These are phyloP conservation scores for Phataginus tricuspis DNA, from an alignment of 2,797 vertebrate species.

Conservation along the genomic window DNA sequence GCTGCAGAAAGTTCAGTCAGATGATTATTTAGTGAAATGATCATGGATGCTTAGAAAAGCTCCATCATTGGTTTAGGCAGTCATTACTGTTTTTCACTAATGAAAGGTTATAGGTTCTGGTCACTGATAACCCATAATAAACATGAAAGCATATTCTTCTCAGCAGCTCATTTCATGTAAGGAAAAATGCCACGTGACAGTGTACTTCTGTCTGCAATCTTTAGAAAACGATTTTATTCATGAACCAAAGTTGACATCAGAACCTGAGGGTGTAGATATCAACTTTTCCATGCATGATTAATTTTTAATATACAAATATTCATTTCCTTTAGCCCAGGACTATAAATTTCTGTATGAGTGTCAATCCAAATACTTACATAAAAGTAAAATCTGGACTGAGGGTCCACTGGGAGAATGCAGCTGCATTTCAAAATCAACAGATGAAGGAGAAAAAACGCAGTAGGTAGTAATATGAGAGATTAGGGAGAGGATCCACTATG, in stretches of 20 bases:
- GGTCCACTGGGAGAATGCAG: neutral
- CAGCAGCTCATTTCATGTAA: slow-evolving; percentile 23
- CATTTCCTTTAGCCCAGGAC: neutral
- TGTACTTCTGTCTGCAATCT: slow-evolving; percentile 19
- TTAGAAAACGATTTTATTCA: slow-evolving; percentile 29
- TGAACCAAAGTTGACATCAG: neutral
- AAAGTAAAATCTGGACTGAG: slow-evolving; percentile 2
- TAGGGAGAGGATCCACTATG: neutral
- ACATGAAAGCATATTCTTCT: slow-evolving; percentile 69
- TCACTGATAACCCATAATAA: slow-evolving; percentile 61
- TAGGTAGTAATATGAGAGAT: neutral
- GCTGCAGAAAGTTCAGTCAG: slow-evolving; percentile 62
- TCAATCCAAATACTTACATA: neutral
- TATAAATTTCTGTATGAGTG: neutral
- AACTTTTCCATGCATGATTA: neutral
- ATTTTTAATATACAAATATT: slow-evolving; percentile 35
- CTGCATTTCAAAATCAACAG: neutral
- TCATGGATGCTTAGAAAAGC: slow-evolving; percentile 33
- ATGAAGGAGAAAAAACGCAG: neutral
- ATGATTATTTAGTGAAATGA: slow-evolving; percentile 56
- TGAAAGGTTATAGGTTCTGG: neutral
- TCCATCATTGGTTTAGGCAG: neutral
- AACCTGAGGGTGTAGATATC: neutral
- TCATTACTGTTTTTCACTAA: slow-evolving; percentile 28
- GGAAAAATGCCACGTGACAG: slow-evolving; percentile 40